Evolutionary conservation across 2,113 vertebrate species (phyloP), one percentile per base, ranked within the genome.

Genomic region (Otus sunia): DNA sequence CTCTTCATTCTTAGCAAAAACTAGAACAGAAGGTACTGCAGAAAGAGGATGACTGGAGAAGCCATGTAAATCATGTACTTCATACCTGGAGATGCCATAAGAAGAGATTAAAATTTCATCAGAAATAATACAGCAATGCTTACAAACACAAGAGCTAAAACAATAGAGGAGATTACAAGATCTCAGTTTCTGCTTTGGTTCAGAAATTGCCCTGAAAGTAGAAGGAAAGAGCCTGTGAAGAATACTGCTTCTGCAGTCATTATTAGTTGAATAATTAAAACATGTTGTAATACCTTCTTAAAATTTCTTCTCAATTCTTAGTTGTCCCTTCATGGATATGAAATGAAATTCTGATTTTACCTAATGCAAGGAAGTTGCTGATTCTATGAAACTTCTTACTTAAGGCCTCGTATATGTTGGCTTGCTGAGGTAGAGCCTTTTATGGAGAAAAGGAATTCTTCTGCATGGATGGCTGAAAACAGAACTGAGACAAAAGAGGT

Each of bases 361-460:
- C 13, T 36, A 36, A 43, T 22, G 27, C 13, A 66, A 58, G 15
- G 39, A 80, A 60, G 30, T 47, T 0, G 0, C 22, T 73, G 36
- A 43, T 39, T 30, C 14, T 73, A 68, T 25, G 14, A 87, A 86
- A 68, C 9, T 43, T 73, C 8, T 30, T 76, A 22, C 13, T 32
- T 55, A 47, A 47, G 15, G 16, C 34, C 22, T 79, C 68, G 43
- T 18, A 21, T 6, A 21, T 0, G 1, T 47, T 36, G 27, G 2
- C n/a, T 91, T 50, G 55, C 7, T 73, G n/a, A 72, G 20, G 7
- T 29, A 78, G 34, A 16, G 39, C 2, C 19, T 86, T 68, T 72
- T 39, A 63, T 63, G 29, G 29, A 64, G 49, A 56, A 55, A 86
- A 91, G 11, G 6, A 36, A n/a, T 67, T 83, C 30, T 67, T 83